Base-by-base conservation (phyloP, 2,113 vertebrate genomes). In the Ginglymostoma cirratum region DNA sequence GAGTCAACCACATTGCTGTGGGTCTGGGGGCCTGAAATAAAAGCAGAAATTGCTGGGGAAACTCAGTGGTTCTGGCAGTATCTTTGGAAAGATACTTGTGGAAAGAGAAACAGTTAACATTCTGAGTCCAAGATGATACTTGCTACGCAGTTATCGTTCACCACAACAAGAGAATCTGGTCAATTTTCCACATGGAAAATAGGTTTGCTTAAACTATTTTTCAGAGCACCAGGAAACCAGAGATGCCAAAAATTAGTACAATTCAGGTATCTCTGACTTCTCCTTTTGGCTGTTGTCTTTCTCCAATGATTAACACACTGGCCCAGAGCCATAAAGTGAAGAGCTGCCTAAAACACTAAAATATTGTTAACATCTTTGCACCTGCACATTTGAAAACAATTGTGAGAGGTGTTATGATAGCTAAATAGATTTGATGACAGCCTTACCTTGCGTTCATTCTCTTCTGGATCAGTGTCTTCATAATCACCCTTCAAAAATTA, bases 401-500 rank as follows among this genome's bases (percentile, higher is more conserved):
- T 45, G 30, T 7, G 61, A 94, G 34, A 45, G n/a, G 10, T 42
- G 12, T n/a, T 67, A 67, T 42, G 0, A 69, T 21, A 24, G 12
- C 34, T 38, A 48, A 95, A 95, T 52, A 95, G 3, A 34, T 27
- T 95, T 14, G 24, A 72, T 72, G 45, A 52, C 19, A 52, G 27
- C 67, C 45, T 14, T 72, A 95, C 94, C 94, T 70, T 95, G 69
- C 94, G 94, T 27, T 95, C 99, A 96, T 99, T 99, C 96, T 97
- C 97, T 95, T 98, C 97, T 65, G 98, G 97, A 96, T 97, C 98
- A 65, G 97, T 96, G 95, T 98, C 97, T 96, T 98, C 98, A 96
- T 98, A 99, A 96, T 99, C 98, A 94, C 99, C 99, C 99, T 99
- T 87, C 96, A 0, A 97, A 97, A 87, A 96, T 61, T 65, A 69